phyloP scores from a whole-genome alignment of 2,888 invertebrate species.

The Sminthurinus aureus region DNA sequence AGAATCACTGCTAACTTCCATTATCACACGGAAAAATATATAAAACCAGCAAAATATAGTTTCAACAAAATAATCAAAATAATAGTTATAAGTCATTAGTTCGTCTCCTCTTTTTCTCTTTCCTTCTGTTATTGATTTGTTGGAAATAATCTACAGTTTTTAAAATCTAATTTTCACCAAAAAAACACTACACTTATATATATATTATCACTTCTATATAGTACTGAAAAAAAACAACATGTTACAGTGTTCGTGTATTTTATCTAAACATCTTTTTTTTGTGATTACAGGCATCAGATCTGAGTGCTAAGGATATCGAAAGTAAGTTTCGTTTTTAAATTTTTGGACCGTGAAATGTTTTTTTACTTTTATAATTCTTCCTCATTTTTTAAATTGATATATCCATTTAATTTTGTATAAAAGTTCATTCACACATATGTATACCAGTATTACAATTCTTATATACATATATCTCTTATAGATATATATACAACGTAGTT shows the following conservation, averaged over 20 bases:
- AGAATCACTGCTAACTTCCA: background rate
- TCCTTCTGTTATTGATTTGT: background rate
- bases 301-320: slow-evolving; percentile 48
- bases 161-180: too few species aligned
- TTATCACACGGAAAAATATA: too few species aligned
- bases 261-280: background rate
- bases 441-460: background rate
- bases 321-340: slow-evolving; percentile 38
- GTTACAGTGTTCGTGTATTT: background rate
- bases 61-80: too few species aligned
- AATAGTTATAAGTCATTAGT: background rate
- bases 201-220: too few species aligned
- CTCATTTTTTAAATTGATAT: background rate
- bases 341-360: background rate
- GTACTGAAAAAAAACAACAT: too few species aligned
- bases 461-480: background rate
- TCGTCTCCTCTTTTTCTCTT: background rate
- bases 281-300: slow-evolving; percentile 42
- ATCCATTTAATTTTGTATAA: background rate
- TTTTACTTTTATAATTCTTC: slow-evolving; percentile 3
- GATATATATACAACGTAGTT: too few species aligned
- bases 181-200: too few species aligned
- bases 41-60: too few species aligned
- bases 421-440: slow-evolving; percentile 13
- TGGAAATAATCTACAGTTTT: too few species aligned